Base-by-base conservation (phyloP, 2,888 invertebrate genomes). In the Lomographa bimaculata region DNA sequence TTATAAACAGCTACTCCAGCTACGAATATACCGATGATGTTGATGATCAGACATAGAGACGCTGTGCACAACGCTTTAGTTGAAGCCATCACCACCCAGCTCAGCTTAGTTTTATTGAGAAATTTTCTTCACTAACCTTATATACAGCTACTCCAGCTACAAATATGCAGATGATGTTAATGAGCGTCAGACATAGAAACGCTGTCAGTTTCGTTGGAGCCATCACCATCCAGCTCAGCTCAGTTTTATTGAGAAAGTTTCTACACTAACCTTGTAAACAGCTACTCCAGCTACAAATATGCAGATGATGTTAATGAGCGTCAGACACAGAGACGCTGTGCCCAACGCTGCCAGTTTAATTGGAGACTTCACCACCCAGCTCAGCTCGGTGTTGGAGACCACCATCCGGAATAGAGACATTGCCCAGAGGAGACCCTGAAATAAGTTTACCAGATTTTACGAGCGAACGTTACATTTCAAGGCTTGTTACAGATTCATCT, bases 141-240 rank as follows among this genome's bases (percentile, higher is more conserved):
- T 95, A 90, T 16, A 94, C 92, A n/a, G 92, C 54, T 12, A 94
- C 90, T 9, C 93, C 94, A 65, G 93, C 91, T 0, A 92, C 49
- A 60, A 94, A 93, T 46, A 95, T 94, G 69, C 94, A 94, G 23
- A 92, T 61, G 35, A 95, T 94, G 67, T 96, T 96, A 24, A 95
- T 89, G 1, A 95, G 78, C 0, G 95, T 94, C 6, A 95, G 79
- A 29, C 93, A 90, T 37, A 95, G 90, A 38, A 95, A 95, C 7
- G 94, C 89, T 0, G 90, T 84, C 25, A 93, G 80, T 62, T 95
- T 95, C 0, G 82, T 64, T 0, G 91, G 89, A 52, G 91, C 90
- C 1, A 86, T 77, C 4, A 72, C 71, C 7, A 70, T 59, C 68
- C 77, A 79, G 25, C 78, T 73, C 0, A 83, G 72, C 5, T 84